phyloP scores from a whole-genome alignment of 2,797 vertebrate genomes.

The Karalla daura region DNA sequence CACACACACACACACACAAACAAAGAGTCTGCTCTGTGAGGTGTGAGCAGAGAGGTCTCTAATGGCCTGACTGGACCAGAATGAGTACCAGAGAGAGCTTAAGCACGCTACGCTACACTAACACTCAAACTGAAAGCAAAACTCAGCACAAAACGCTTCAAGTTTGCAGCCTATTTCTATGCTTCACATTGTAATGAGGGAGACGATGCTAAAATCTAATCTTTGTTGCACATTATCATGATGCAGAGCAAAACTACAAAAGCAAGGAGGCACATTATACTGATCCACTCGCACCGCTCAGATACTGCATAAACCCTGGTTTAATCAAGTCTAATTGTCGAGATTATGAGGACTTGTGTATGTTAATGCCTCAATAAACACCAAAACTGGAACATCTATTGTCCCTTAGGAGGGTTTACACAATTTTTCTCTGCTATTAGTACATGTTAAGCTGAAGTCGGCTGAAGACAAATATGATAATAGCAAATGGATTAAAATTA shows the following conservation, averaged over 20 bases:
- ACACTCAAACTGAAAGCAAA: conserved; percentile 20
- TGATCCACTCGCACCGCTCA: conserved; percentile 34
- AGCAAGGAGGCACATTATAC: conserved; percentile 30
- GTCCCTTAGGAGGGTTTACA: conserved; percentile 67
- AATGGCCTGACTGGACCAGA: conserved; percentile 46
- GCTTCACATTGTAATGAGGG: conserved; percentile 31
- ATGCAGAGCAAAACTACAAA: conserved; percentile 31
- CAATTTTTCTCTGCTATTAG: conserved; percentile 60
- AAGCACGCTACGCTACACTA: conserved; percentile 40
- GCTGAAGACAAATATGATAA: conserved; percentile 69
- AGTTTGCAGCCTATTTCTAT: conserved; percentile 23
- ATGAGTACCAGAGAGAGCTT: conserved; percentile 30
- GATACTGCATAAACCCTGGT: conserved; percentile 64
- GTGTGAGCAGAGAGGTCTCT: conserved; percentile 50
- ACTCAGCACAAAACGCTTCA: conserved; percentile 6
- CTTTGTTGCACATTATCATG: conserved; percentile 39
- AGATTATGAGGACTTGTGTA: conserved; percentile 73
- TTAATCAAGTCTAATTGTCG: conserved; percentile 75
- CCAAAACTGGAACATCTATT: conserved; percentile 64
- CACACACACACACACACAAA: conserved; percentile 37
- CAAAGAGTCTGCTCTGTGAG: conserved; percentile 37
- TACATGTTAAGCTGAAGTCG: conserved; percentile 63
- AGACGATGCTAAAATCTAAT: conserved; percentile 33
- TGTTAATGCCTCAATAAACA: conserved; percentile 74
- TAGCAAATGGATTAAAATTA: conserved; percentile 59